A percentile compares a stretch with the other conserved stretches of the same genome.
These are phyloP conservation scores for Molothrus aeneus DNA, from an alignment of 2,797 vertebrate genomes.

Conservation along the genomic window DNA sequence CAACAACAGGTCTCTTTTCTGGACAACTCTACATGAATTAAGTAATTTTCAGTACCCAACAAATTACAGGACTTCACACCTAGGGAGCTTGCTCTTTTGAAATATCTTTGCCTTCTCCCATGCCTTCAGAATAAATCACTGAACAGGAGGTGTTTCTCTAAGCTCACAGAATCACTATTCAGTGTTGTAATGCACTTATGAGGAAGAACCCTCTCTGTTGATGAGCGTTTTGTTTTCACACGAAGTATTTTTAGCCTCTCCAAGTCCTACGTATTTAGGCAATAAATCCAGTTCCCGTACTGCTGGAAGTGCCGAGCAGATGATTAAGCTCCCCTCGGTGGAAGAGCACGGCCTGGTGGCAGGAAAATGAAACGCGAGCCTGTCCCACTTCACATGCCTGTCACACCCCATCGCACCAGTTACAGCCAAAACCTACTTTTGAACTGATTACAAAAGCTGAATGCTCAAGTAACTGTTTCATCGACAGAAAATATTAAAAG, in stretches of 20 bases:
- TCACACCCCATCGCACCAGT: background rate
- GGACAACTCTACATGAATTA: background rate
- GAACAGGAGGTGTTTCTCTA: background rate
- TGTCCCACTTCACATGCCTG: background rate
- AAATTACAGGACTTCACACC: background rate
- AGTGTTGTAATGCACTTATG: background rate
- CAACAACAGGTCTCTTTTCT: background rate
- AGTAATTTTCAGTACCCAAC: background rate
- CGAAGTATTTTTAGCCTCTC: background rate
- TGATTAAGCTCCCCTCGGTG: background rate
- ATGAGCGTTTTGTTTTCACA: background rate
- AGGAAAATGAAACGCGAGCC: background rate
- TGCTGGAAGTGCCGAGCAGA: background rate
- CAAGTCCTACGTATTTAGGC: background rate
- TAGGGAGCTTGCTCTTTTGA: background rate
- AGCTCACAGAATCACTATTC: background rate
- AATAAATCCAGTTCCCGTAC: background rate
- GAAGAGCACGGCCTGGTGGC: slow-evolving; percentile 37
- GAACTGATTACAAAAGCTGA: background rate
- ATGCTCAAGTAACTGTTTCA: background rate
- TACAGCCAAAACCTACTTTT: background rate
- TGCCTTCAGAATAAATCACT: background rate
- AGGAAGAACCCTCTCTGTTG: background rate
- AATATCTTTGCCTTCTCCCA: background rate
- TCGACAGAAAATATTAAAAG: background rate